Percentiles rank a stretch among this genome's conserved stretches.
phyloP scores from a whole-genome alignment of 2,888 invertebrate species.

The Thymelicus sylvestris region DNA sequence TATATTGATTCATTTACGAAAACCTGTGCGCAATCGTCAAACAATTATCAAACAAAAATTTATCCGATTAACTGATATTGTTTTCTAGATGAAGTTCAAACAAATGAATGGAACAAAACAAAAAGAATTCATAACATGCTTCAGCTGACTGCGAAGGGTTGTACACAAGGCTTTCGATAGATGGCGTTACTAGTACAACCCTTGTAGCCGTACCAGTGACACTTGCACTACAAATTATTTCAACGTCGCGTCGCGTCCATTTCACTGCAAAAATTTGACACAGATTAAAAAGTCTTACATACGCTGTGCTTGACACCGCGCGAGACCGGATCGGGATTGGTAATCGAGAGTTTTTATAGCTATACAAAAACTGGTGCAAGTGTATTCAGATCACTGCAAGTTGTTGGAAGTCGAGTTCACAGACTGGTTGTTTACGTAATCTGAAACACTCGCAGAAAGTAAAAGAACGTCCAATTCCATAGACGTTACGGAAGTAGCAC shows the following conservation, averaged over 20 bases:
- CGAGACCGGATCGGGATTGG: conserved; percentile 21
- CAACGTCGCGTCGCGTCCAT: conserved; percentile 5
- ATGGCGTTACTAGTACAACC: conserved; percentile 16
- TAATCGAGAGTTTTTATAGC: conserved; percentile 10
- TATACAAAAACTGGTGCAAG: conserved; percentile 32
- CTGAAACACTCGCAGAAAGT: conserved; percentile 27
- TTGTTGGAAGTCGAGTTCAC: conserved; percentile 9
- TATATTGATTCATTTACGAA: not conserved
- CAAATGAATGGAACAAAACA: conserved; percentile 10
- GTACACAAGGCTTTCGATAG: conserved; percentile 15
- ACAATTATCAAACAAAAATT: not conserved
- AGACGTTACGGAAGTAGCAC: conserved; percentile 35
- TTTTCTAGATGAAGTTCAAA: not conserved
- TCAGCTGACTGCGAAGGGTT: not conserved
- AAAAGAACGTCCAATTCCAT: conserved; percentile 25
- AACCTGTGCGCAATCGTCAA: not conserved
- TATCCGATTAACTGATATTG: conserved; percentile 6
- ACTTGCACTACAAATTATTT: conserved; percentile 25
- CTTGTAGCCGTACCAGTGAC: conserved; percentile 9
- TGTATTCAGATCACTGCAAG: conserved; percentile 28
- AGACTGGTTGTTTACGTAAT: conserved; percentile 29
- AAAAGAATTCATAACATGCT: conserved; percentile 9
- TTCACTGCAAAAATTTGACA: conserved; percentile 36
- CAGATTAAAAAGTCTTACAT: conserved; percentile 31
- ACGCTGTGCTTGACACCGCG: conserved; percentile 9